A percentile compares a stretch with the other conserved stretches of the same genome.
Evolutionary conservation across 1,140 invertebrate species (phyloP).

Genomic region (Papilio polyxenes): DNA sequence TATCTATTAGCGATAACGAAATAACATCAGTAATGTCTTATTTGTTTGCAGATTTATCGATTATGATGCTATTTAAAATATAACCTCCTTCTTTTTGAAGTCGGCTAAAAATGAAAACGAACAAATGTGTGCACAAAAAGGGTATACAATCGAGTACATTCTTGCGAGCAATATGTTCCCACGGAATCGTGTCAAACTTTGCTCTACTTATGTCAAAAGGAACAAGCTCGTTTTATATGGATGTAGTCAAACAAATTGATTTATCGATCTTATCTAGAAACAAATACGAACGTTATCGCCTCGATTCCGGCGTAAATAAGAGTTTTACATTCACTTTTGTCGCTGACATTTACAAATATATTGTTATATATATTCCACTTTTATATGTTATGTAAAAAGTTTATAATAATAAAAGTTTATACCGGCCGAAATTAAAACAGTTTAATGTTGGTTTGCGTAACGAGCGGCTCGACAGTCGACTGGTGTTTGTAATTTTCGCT

Average conservation of each 20-base stretch:
- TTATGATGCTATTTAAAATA: no score
- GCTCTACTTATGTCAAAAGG: conserved; percentile 21
- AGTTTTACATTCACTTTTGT: conserved; percentile 17
- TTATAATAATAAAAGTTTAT: conserved; percentile 9
- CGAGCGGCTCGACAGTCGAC: not conserved
- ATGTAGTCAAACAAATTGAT: conserved; percentile 14
- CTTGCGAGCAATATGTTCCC: conserved; percentile 17
- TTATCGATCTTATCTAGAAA: conserved; percentile 27
- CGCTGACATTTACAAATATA: not conserved
- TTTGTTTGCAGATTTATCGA: no score
- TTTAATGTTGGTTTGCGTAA: conserved; percentile 26
- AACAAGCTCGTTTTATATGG: conserved; percentile 2
- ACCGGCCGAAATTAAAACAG: not conserved
- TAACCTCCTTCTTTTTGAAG: no score
- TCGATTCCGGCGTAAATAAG: conserved; percentile 15
- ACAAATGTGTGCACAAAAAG: not conserved
- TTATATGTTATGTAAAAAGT: not conserved
- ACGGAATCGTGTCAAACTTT: conserved; percentile 28
- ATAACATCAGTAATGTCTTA: no score
- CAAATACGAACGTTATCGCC: conserved; percentile 3
- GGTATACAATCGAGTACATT: not conserved
- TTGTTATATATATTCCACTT: not conserved
- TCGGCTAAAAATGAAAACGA: not conserved
- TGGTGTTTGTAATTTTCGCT: conserved; percentile 32
- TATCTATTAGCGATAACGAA: no score